phyloP scores from a whole-genome alignment of 2,888 invertebrate genomes.

The Ormyrus labotus region DNA sequence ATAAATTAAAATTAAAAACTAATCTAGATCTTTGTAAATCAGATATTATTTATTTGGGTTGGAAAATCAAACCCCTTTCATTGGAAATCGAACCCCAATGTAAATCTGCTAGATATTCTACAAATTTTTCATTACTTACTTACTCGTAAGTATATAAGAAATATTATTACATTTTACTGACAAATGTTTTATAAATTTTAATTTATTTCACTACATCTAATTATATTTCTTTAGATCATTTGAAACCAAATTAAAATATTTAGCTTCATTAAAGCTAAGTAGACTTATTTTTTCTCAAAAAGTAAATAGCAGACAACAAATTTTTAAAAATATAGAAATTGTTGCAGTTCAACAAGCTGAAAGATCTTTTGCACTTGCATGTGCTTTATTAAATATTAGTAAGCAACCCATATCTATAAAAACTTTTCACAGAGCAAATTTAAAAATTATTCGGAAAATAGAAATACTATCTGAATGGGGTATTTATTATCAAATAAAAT shows the following conservation, averaged over 20 bases:
- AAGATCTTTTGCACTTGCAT: conserved; percentile 32
- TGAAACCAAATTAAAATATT: neutral
- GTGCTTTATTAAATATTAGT: neutral
- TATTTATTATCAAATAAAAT: conserved; percentile 15
- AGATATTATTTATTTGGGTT: conserved; percentile 36
- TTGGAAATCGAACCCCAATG: conserved; percentile 34
- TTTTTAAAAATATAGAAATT: conserved; percentile 30
- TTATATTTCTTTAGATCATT: conserved; percentile 17
- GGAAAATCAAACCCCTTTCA: conserved; percentile 35
- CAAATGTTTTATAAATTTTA: neutral
- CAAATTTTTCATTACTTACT: neutral
- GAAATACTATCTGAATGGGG: conserved; percentile 27
- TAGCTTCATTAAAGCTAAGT: conserved; percentile 29
- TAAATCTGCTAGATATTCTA: conserved; percentile 16
- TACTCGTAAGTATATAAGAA: conserved; percentile 32
- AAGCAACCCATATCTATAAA: neutral
- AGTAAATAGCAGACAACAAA: conserved; percentile 28
- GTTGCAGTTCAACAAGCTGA: conserved; percentile 38
- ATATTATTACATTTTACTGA: conserved; percentile 1
- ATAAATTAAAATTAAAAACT: conserved; percentile 29
- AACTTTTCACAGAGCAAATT: neutral
- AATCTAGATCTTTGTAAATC: neutral
- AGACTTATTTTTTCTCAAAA: conserved; percentile 19
- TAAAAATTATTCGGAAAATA: conserved; percentile 15
- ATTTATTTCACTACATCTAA: neutral